These are phyloP conservation scores for Gymnothorax javanicus DNA, from an alignment of 2,797 vertebrate genomes.

Conservation along the genomic window DNA sequence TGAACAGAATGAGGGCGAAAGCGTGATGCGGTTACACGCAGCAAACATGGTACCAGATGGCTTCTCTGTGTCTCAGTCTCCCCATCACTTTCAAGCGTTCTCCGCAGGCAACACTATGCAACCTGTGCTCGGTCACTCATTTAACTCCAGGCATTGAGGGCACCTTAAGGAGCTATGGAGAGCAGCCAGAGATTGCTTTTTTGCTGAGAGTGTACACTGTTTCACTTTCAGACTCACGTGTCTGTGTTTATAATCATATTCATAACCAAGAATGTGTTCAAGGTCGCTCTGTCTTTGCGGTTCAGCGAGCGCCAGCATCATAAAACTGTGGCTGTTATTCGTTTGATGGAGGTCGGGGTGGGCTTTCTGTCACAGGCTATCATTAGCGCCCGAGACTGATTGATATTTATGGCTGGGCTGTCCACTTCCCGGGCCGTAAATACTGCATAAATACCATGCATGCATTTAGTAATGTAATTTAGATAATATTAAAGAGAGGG, in stretches of 20 bases:
- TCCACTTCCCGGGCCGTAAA: not conserved
- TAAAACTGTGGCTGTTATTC: conserved; percentile 54
- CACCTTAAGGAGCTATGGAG: no score
- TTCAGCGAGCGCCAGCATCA: conserved; percentile 49
- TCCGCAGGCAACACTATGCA: no score
- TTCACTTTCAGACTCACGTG: not conserved
- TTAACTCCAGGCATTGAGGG: no score
- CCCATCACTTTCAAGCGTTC: no score
- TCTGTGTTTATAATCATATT: not conserved
- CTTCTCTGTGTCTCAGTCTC: no score
- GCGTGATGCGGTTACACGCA: not conserved
- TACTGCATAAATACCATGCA: not conserved
- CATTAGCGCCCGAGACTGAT: conserved; percentile 33
- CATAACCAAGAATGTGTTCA: conserved; percentile 44
- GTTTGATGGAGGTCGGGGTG: conserved; percentile 36
- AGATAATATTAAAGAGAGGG: not conserved
- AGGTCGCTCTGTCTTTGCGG: conserved; percentile 51
- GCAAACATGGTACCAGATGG: no score
- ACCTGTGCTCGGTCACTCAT: no score
- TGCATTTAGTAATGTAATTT: not conserved
- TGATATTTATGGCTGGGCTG: conserved; percentile 27
- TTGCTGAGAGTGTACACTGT: no score
- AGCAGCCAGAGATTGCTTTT: no score
- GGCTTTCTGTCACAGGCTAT: conserved; percentile 48
- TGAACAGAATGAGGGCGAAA: not conserved